Conservation (phyloP, 2,797 vertebrate species). For the Hipposideros larvatus region DNA sequence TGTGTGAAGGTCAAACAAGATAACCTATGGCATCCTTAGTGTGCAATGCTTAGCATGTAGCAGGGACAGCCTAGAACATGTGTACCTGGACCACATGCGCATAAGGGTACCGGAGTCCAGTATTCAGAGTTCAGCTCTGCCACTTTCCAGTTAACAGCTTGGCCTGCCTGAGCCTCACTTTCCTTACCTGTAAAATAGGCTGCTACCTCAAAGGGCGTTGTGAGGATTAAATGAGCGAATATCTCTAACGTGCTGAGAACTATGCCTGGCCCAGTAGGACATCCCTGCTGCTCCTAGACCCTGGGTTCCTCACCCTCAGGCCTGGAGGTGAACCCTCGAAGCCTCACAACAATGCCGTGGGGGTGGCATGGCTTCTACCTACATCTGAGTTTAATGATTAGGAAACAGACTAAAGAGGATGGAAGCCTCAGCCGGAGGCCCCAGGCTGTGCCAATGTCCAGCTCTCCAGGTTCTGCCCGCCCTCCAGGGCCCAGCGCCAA, state of each 20-base stretch:
- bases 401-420: not conserved
- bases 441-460: not conserved
- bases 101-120: too few species aligned
- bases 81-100: too few species aligned
- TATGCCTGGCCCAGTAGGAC: not conserved
- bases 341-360: not conserved
- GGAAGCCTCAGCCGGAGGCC: not conserved
- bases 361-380: too few species aligned
- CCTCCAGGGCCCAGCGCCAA: not conserved
- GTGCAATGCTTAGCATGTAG: not conserved
- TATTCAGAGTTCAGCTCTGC: not conserved
- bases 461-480: not conserved
- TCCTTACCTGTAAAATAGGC: not conserved
- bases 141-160: not conserved
- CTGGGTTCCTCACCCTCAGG: not conserved
- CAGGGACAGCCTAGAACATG: not conserved
- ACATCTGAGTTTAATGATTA: not conserved
- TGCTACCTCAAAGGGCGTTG: not conserved
- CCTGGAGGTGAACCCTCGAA: not conserved
- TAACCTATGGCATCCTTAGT: not conserved
- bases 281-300: not conserved
- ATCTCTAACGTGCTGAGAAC: not conserved
- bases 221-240: not conserved
- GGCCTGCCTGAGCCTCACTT: not conserved
- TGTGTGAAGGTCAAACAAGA: not conserved